Conservation (phyloP, 2,888 invertebrate genomes). For the Synergus umbraculus region DNA sequence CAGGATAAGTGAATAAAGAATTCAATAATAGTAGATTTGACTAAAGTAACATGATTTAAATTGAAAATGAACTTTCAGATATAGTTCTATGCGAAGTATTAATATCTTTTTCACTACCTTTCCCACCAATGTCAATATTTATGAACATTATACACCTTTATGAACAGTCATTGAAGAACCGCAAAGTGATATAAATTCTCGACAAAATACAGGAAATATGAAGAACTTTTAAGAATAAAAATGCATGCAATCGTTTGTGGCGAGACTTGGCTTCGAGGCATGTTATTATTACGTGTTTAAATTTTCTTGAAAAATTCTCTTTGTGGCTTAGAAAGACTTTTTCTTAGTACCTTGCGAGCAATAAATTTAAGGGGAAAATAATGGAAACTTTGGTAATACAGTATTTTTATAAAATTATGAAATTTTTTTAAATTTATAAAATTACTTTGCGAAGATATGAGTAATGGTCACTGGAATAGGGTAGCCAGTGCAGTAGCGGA, state of each 20-base stretch:
- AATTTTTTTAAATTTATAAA: background rate
- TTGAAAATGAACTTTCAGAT: background rate
- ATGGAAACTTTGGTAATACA: background rate
- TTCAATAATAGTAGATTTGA: background rate
- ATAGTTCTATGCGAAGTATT: background rate
- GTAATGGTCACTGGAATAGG: background rate
- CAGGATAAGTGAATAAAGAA: slow-evolving; percentile 1
- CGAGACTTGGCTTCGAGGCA: background rate
- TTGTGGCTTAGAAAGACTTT: slow-evolving; percentile 13
- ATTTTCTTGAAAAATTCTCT: slow-evolving; percentile 22
- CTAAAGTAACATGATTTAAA: background rate
- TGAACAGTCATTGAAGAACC: background rate
- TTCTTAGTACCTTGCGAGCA: background rate
- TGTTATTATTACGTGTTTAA: slow-evolving; percentile 1
- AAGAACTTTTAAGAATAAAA: slow-evolving; percentile 3
- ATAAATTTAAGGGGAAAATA: background rate
- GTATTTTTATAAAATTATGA: background rate
- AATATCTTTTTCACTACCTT: background rate
- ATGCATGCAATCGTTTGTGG: slow-evolving; percentile 15
- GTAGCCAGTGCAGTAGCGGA: slow-evolving; percentile 42
- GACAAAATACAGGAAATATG: slow-evolving; percentile 12
- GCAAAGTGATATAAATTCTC: slow-evolving; percentile 3
- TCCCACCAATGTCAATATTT: background rate
- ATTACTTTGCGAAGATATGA: background rate
- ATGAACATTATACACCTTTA: background rate